Evolutionary conservation across 2,888 invertebrate species (phyloP), one percentile per base, ranked within the genome.

Genomic region (Allygus modestus): DNA sequence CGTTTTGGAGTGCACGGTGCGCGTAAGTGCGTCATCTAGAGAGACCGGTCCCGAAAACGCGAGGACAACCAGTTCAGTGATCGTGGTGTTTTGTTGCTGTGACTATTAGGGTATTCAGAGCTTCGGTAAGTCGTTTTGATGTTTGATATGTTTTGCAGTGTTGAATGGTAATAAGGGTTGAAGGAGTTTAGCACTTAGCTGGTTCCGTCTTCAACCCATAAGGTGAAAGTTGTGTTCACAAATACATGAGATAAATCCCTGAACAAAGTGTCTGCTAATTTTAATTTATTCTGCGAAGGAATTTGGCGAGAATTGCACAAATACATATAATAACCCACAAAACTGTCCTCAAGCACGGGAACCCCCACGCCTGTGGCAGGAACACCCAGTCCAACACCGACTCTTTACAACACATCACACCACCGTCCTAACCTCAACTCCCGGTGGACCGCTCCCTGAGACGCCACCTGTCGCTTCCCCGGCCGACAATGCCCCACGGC

Each of bases 121-220:
- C 37, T 33, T 54, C 79, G 79, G 79, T 79, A 33, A 79, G 79
- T 77, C n/a, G 73, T 65, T 65, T 28, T 65, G 31, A 28, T 65
- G 20, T 1, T 54, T 54, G 9, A 2, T 12, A 23, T 23, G 23
- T 54, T 54, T 54, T 54, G 54, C 54, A 23, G 20, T 54, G 23
- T 23, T 54, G 20, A 54, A 23, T 7, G 20, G 20, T 23, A 2
- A 51, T 51, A 2, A 15, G 17, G 51, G 51, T 17, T 51, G n/a
- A n/a, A n/a, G n/a, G n/a, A n/a, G n/a, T n/a, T n/a, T n/a, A n/a
- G n/a, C n/a, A n/a, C n/a, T n/a, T n/a, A n/a, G n/a, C n/a, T n/a
- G n/a, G n/a, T n/a, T n/a, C n/a, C n/a, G n/a, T n/a, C n/a, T n/a
- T n/a, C n/a, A n/a, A n/a, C n/a, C n/a, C n/a, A n/a, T n/a, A n/a